A percentile compares a stretch with the other conserved stretches of the same genome.
phyloP scores from a whole-genome alignment of 2,888 invertebrate species.

The Polyploca ridens region DNA sequence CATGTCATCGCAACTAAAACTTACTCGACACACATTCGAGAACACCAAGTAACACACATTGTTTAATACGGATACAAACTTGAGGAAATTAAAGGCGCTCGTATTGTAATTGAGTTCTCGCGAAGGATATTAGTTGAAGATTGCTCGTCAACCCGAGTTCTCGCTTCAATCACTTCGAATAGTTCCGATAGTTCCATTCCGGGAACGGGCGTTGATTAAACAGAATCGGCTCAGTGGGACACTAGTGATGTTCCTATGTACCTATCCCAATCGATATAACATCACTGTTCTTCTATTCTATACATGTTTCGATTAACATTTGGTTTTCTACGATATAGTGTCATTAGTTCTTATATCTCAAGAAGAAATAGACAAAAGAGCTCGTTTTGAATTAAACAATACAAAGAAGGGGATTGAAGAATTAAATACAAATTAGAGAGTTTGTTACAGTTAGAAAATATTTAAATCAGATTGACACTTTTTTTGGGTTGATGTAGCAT shows the following conservation, averaged over 20 bases:
- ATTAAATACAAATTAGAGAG: too few species aligned
- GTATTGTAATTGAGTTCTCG: slow-evolving; percentile 78
- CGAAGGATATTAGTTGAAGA: slow-evolving; percentile 82
- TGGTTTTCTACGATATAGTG: background rate
- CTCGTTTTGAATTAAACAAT: too few species aligned
- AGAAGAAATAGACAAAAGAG: too few species aligned
- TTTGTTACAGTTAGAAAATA: too few species aligned
- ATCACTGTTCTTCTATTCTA: slow-evolving; percentile 1
- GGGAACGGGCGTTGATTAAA: slow-evolving; percentile 71
- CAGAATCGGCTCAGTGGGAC: slow-evolving; percentile 80
- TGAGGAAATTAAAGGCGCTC: slow-evolving; percentile 74
- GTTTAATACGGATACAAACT: slow-evolving; percentile 32
- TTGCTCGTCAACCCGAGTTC: slow-evolving; percentile 79
- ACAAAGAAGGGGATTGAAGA: too few species aligned
- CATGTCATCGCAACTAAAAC: slow-evolving; percentile 9
- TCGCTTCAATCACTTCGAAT: slow-evolving; percentile 72
- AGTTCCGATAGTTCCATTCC: slow-evolving; percentile 71
- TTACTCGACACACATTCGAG: slow-evolving; percentile 20
- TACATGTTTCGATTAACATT: background rate
- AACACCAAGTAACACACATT: slow-evolving; percentile 32
- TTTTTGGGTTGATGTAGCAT: too few species aligned
- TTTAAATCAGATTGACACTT: too few species aligned
- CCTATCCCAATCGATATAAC: slow-evolving; percentile 40
- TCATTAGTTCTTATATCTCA: too few species aligned
- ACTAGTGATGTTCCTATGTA: slow-evolving; percentile 42